Conservation (phyloP, 2,888 invertebrate genomes). For the Protonemura montana region DNA sequence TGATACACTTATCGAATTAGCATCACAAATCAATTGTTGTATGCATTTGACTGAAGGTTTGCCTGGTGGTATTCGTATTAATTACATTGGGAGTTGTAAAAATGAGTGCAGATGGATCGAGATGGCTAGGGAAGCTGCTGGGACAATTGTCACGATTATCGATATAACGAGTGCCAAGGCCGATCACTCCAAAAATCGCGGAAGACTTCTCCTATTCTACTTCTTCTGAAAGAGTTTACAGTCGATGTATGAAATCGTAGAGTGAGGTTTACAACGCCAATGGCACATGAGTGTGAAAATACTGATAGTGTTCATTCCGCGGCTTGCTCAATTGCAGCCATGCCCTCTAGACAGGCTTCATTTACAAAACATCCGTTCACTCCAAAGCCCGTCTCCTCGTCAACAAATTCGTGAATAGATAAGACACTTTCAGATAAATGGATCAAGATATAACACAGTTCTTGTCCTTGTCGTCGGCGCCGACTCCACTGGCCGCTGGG, state of each 20-base stretch:
- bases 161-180: not conserved
- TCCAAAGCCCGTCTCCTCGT: not conserved
- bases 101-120: not conserved
- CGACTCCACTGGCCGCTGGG: slow-evolving; percentile 52
- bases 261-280: not conserved
- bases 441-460: slow-evolving; percentile 89
- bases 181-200: not conserved
- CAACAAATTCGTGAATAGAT: not conserved
- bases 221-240: not conserved
- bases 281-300: slow-evolving; percentile 26
- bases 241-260: not conserved
- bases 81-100: not conserved
- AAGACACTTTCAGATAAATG: slow-evolving; percentile 10
- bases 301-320: slow-evolving; percentile 16
- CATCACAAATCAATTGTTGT: not conserved
- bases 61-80: not conserved
- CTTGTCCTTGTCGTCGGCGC: slow-evolving; percentile 71
- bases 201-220: not conserved
- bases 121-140: not conserved
- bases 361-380: not conserved
- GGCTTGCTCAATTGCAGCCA: not conserved
- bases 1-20: not conserved
- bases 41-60: not conserved
- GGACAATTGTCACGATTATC: not conserved
- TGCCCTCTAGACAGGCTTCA: not conserved